A percentile compares a stretch with the other conserved stretches of the same genome.
These are phyloP conservation scores for Halcyon leucocephala DNA, from an alignment of 2,797 vertebrate genomes.

Conservation along the genomic window DNA sequence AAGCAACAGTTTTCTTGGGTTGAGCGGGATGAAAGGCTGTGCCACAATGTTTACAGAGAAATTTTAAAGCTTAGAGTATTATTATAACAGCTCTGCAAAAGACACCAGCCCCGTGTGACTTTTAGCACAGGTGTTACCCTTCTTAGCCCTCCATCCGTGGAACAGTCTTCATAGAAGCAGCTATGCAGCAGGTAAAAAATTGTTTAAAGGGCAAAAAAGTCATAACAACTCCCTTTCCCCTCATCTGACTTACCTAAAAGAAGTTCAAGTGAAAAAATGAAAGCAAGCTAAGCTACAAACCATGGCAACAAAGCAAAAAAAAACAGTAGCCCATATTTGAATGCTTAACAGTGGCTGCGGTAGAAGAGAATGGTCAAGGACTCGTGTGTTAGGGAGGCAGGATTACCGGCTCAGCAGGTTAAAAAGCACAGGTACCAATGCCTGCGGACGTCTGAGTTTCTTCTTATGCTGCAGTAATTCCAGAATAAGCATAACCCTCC, in stretches of 20 bases:
- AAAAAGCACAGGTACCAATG: constrained; percentile 89
- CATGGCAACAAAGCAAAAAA: neutral
- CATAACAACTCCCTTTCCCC: rapidly evolving
- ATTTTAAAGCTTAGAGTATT: neutral
- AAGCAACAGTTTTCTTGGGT: neutral
- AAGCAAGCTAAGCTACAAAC: neutral
- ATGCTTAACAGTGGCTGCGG: neutral
- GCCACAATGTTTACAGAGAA: neutral
- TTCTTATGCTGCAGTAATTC: constrained; percentile 98
- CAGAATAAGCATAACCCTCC: constrained; percentile 89
- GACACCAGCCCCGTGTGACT: neutral
- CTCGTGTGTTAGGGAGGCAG: rapidly evolving
- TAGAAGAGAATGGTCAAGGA: neutral
- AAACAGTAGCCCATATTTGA: rapidly evolving
- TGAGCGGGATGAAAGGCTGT: neutral
- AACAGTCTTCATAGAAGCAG: neutral
- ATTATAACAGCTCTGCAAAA: neutral
- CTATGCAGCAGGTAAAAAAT: neutral
- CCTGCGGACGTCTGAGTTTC: constrained; percentile 87
- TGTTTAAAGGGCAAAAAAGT: neutral
- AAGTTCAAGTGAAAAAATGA: neutral
- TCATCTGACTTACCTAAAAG: neutral
- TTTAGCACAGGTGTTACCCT: neutral
- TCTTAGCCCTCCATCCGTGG: neutral
- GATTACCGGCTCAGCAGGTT: constrained; percentile 88